These are phyloP conservation scores for Nasonovia ribisnigri DNA, from an alignment of 2,888 invertebrate genomes.

Conservation along the genomic window DNA sequence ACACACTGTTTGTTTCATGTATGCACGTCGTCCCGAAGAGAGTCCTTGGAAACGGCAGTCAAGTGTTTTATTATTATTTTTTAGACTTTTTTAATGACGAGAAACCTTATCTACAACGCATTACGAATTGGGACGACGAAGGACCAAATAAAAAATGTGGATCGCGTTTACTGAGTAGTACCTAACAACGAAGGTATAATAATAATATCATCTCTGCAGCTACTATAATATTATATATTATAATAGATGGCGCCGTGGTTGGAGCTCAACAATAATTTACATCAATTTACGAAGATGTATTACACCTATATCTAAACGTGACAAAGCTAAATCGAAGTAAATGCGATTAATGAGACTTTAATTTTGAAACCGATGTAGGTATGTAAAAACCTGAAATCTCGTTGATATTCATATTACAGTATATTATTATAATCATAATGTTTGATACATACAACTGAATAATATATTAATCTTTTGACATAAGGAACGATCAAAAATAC, in stretches of 20 bases:
- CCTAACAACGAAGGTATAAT: not conserved
- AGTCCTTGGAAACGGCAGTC: not conserved
- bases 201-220: not conserved
- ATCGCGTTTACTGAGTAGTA: not conserved
- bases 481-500: not conserved
- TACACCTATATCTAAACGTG: not conserved
- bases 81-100: not conserved
- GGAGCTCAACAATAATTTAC: not conserved
- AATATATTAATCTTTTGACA: not conserved
- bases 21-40: not conserved
- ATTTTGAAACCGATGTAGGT: not conserved
- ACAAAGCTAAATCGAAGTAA: not conserved
- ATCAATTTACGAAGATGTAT: not conserved
- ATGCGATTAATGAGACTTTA: not conserved
- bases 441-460: not conserved
- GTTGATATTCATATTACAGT: not conserved
- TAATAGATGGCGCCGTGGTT: not conserved
- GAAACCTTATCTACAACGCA: not conserved
- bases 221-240: not conserved
- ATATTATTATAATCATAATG: not conserved
- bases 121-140: not conserved
- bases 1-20: conserved; percentile 1
- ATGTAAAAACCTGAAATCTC: not conserved
- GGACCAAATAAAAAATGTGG: not conserved
- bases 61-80: conserved; percentile 19